Evolutionary conservation across 2,888 invertebrate species (phyloP).

Genomic region (Hemicrepidius hirtus): DNA sequence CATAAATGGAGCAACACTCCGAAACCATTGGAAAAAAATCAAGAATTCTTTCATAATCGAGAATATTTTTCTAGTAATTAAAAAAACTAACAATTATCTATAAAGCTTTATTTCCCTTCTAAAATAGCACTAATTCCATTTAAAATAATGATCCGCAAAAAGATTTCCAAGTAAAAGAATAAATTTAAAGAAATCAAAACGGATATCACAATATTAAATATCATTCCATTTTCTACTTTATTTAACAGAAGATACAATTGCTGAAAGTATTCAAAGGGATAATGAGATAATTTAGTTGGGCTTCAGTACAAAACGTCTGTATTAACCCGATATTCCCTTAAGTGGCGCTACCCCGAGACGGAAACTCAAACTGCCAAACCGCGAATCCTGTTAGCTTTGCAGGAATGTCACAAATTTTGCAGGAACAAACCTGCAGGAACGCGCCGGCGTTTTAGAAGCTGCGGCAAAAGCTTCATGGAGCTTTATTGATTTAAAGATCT

Average conservation of each 20-base stretch:
- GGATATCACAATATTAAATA: constrained; percentile 66
- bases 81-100: too few relatives aligned
- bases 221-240: constrained; percentile 69
- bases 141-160: neutral
- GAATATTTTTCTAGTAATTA: too few relatives aligned
- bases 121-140: too few relatives aligned
- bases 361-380: constrained; percentile 48
- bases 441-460: constrained; percentile 52
- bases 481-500: constrained; percentile 49
- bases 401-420: constrained; percentile 27
- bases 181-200: constrained; percentile 62
- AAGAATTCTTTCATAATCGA: too few relatives aligned
- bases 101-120: too few relatives aligned
- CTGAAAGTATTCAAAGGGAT: constrained; percentile 69
- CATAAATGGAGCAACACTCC: too few relatives aligned
- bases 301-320: constrained; percentile 49
- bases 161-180: constrained; percentile 34
- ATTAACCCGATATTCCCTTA: constrained; percentile 54
- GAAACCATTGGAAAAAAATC: too few relatives aligned
- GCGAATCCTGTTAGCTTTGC: constrained; percentile 12
- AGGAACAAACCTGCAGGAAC: neutral
- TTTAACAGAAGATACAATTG: constrained; percentile 67
- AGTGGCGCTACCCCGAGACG: constrained; percentile 54
- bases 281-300: constrained; percentile 65
- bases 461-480: constrained; percentile 13